Base-by-base conservation (phyloP, 2,888 invertebrate species). In the Polymixis flavicincta region DNA sequence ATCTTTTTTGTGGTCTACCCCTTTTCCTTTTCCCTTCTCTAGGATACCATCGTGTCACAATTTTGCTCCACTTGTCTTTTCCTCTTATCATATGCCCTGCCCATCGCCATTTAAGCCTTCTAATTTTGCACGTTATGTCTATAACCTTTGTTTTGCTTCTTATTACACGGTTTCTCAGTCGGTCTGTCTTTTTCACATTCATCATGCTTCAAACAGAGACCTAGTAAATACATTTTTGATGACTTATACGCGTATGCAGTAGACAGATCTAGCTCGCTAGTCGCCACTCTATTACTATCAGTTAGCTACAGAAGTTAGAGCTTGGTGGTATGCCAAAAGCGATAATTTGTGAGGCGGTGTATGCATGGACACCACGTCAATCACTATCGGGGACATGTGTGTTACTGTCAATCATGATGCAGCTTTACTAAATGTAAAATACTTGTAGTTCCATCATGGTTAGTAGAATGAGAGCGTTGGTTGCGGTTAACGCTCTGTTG, bases 311-410 rank as follows among this genome's bases (percentile, higher is more conserved):
- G 78, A 76, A 83, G 85, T 85, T 90, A 86, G 86, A 78, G 82
- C 78, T 93, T 94, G 94, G 94, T 93, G 76, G 76, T 78, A 84
- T 86, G 94, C 94, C 94, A 94, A 94, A 74, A 89, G 84, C 80
- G 89, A 88, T 94, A 92, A 94, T 93, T 93, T 92, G 83, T 83
- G 86, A 88, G 93, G 93, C 93, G 92, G 90, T 84, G 86, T 84
- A 83, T 83, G 89, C 88, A 85, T 80, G 83, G 88, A 90, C 89
- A 83, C 80, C 76, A 67, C 90, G 92, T 93, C 93, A 92, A 91
- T 92, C 90, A 89, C 79, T 77, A 86, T 78, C 50, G 76, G 76
- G 83, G 82, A 85, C 87, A 85, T 78, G 80, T 86, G 82, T 82
- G 78, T 65, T 80, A 61, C 75, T 82, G 91, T 89, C 91, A 88